These are phyloP conservation scores for Sphinx pinastri DNA, from an alignment of 2,888 invertebrate species.

Conservation along the genomic window DNA sequence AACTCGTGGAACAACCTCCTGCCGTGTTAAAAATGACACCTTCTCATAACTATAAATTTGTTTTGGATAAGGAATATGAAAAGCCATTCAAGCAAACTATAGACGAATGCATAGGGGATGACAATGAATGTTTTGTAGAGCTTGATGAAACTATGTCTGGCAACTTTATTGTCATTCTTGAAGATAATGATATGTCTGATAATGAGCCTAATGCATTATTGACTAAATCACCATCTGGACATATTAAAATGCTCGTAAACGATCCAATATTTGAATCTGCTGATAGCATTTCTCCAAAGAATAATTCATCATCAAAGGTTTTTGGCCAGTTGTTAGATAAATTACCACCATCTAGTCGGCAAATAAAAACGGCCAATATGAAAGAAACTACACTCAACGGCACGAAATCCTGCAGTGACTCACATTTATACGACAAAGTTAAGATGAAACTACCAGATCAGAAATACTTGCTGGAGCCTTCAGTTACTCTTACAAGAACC, in stretches of 20 bases:
- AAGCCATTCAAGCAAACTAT: conserved; percentile 48
- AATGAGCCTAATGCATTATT: conserved; percentile 50
- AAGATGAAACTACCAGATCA: conserved; percentile 43
- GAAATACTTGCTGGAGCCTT: conserved; percentile 41
- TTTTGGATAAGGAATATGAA: conserved; percentile 70
- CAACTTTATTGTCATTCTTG: conserved; percentile 51
- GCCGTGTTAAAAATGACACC: conserved; percentile 54
- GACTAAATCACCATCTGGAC: conserved; percentile 54
- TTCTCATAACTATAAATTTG: conserved; percentile 57
- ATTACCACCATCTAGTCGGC: conserved; percentile 35
- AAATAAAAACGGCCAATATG: conserved; percentile 31
- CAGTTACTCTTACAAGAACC: conserved; percentile 47
- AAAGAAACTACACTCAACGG: conserved; percentile 31
- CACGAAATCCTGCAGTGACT: conserved; percentile 52
- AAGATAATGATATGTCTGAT: conserved; percentile 35
- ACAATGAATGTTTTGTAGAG: conserved; percentile 45
- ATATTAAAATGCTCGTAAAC: conserved; percentile 53
- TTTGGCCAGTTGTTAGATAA: conserved; percentile 44
- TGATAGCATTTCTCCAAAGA: conserved; percentile 22
- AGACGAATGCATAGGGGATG: conserved; percentile 41
- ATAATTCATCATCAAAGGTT: conserved; percentile 37
- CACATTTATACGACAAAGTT: conserved; percentile 47
- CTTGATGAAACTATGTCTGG: conserved; percentile 54
- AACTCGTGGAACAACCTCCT: conserved; percentile 42
- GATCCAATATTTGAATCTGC: conserved; percentile 36